Conservation (phyloP, 1,140 invertebrate genomes). For the Drosophila takahashii region DNA sequence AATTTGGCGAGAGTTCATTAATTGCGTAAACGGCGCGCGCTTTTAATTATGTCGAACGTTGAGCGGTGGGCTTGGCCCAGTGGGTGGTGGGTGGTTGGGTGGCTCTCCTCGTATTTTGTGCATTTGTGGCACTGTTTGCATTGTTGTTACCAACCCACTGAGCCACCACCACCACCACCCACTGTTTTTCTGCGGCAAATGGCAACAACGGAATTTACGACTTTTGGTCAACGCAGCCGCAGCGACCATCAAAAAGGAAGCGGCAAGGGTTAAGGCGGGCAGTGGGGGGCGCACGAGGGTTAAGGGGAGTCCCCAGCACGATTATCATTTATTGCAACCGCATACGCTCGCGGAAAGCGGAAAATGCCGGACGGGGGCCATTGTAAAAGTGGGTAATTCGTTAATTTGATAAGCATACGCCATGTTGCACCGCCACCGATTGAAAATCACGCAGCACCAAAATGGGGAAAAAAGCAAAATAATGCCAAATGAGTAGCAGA, state of each 20-base stretch:
- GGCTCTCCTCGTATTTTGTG: conserved; percentile 64
- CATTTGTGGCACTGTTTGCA: conserved; percentile 81
- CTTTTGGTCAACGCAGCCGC: conserved; percentile 73
- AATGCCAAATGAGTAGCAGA: background rate
- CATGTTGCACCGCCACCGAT: conserved; percentile 58
- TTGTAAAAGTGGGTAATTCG: conserved; percentile 73
- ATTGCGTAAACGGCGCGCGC: conserved; percentile 82
- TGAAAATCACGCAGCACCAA: conserved; percentile 49
- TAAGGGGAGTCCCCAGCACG: conserved; percentile 24
- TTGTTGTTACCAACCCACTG: conserved; percentile 49
- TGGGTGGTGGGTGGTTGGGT: background rate
- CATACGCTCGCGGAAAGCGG: conserved; percentile 42
- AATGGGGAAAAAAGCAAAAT: conserved; percentile 27
- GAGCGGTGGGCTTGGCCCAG: conserved; percentile 1
- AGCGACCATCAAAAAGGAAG: conserved; percentile 50
- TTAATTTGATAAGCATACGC: conserved; percentile 82
- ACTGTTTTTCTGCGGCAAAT: conserved; percentile 75
- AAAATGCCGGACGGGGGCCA: conserved; percentile 42
- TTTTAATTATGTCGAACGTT: conserved; percentile 82
- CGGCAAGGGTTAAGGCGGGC: conserved; percentile 15
- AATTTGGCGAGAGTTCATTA: conserved; percentile 83
- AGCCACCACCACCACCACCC: conserved; percentile 3
- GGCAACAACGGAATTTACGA: conserved; percentile 77
- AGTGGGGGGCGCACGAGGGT: background rate
- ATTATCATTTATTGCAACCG: conserved; percentile 82